Conservation (phyloP, 2,888 invertebrate genomes). For the Apamea sordens region DNA sequence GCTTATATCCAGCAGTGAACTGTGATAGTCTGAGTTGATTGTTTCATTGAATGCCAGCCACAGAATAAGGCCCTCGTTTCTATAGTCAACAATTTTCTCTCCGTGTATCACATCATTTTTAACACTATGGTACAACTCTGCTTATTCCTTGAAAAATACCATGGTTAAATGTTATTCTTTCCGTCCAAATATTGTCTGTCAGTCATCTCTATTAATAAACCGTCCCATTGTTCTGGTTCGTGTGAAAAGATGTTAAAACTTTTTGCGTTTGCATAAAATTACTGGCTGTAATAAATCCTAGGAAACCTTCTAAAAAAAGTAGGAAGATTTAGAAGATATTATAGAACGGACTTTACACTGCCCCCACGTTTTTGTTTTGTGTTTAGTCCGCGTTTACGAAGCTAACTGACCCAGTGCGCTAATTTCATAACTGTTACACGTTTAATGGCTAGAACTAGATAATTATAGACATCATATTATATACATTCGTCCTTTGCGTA, state of each 20-base stretch:
- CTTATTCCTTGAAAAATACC: background rate
- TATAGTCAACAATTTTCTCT: too few species aligned
- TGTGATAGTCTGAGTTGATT: too few species aligned
- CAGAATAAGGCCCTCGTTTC: too few species aligned
- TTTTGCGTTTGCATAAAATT: slow-evolving; percentile 7
- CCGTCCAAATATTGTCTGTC: background rate
- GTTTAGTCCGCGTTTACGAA: slow-evolving; percentile 34
- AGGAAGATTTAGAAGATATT: background rate
- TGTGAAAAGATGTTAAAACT: slow-evolving; percentile 3
- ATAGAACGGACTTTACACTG: background rate
- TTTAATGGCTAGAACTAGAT: slow-evolving; percentile 57
- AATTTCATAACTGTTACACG: slow-evolving; percentile 52
- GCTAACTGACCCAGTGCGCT: slow-evolving; percentile 59
- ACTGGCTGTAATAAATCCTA: slow-evolving; percentile 23
- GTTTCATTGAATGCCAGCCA: too few species aligned
- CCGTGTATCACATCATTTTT: too few species aligned
- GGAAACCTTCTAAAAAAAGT: slow-evolving; percentile 2
- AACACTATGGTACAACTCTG: too few species aligned
- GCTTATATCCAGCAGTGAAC: too few species aligned
- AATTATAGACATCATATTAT: slow-evolving; percentile 51
- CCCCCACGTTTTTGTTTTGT: slow-evolving; percentile 34
- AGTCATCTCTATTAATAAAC: background rate
- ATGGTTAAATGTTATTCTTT: background rate
- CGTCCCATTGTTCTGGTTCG: slow-evolving; percentile 6
- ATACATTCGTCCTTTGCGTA: slow-evolving; percentile 30